A percentile compares a stretch with the other conserved stretches of the same genome.
Conservation (phyloP, 2,888 invertebrate genomes). For the Himalopsyche anomala region DNA sequence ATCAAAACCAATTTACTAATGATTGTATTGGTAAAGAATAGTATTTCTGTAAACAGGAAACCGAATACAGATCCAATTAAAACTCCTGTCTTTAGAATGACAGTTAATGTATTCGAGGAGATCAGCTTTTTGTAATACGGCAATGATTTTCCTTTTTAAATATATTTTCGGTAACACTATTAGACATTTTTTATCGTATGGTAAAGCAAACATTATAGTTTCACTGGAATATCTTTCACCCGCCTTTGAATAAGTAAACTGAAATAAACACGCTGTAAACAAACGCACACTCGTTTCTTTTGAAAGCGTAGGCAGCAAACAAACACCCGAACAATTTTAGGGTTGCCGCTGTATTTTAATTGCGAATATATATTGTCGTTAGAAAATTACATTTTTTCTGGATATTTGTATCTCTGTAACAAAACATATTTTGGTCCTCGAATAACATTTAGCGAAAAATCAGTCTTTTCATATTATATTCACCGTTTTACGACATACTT, state of each 20-base stretch:
- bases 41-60: slow-evolving; percentile 31
- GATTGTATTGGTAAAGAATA: too few relatives aligned
- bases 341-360: background rate
- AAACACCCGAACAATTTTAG: background rate
- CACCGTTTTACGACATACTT: too few relatives aligned
- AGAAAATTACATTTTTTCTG: too few relatives aligned
- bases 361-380: background rate
- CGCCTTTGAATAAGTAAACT: slow-evolving; percentile 18
- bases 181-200: slow-evolving; percentile 18
- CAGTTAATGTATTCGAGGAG: background rate
- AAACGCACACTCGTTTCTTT: slow-evolving; percentile 56
- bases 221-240: slow-evolving; percentile 14
- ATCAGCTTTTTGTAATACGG: slow-evolving; percentile 1
- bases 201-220: slow-evolving; percentile 11
- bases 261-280: slow-evolving; percentile 51
- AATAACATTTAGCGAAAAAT: too few relatives aligned
- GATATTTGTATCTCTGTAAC: too few relatives aligned
- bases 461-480: too few relatives aligned
- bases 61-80: background rate
- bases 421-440: too few relatives aligned
- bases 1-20: too few relatives aligned
- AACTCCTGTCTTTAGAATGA: background rate
- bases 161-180: background rate
- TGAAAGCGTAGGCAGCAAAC: slow-evolving; percentile 52
- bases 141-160: background rate